Evolutionary conservation across 2,888 invertebrate genomes (phyloP).

Genomic region (Parapristionchus giblindavisi): DNA sequence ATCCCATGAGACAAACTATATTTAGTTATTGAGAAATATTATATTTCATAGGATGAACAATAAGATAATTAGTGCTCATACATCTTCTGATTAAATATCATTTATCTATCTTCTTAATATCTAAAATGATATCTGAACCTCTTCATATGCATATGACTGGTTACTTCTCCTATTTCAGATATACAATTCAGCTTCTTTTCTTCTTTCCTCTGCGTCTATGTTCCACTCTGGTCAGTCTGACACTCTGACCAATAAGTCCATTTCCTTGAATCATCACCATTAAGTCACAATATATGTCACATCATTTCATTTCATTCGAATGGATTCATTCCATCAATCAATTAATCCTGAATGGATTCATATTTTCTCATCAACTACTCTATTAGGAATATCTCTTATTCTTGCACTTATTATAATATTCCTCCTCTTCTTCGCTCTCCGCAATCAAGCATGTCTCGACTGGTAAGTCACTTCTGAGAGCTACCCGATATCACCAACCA

Average conservation of each 20-base stretch:
- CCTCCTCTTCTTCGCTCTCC: slow-evolving; percentile 5
- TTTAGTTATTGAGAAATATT: no score
- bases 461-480: slow-evolving; percentile 8
- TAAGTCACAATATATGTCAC: not conserved
- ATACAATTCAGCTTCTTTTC: not conserved
- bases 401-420: slow-evolving; percentile 17
- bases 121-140: no score
- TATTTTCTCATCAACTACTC: slow-evolving; percentile 18
- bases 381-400: slow-evolving; percentile 6
- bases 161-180: no score
- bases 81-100: no score
- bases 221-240: not conserved
- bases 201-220: slow-evolving; percentile 9
- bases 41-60: no score
- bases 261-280: not conserved
- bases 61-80: no score
- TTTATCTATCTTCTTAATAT: no score
- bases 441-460: slow-evolving; percentile 10
- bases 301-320: not conserved
- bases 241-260: not conserved
- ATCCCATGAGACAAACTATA: no score
- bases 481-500: not conserved
- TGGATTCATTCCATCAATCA: not conserved
- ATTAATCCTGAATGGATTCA: slow-evolving; percentile 12
- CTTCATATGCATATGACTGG: no score